Evolutionary conservation across 2,113 vertebrate genomes (phyloP), one percentile per base, ranked within the genome.

Genomic region (Echinops telfairi): DNA sequence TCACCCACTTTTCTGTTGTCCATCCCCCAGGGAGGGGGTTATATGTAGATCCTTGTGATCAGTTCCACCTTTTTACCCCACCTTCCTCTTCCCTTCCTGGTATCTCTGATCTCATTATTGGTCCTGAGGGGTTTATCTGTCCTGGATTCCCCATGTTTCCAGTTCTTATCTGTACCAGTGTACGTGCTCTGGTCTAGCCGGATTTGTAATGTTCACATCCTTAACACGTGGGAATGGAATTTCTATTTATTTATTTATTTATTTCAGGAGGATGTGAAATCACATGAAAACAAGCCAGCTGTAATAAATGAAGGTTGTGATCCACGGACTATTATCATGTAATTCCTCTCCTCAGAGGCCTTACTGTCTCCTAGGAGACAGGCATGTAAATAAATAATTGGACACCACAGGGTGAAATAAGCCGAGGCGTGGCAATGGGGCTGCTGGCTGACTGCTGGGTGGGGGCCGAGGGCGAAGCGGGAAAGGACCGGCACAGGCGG

Each of bases 351-450:
- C 85, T 93, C 70, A 57, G 79, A 68, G 83, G 23, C 38, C 91
- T 88, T 57, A 58, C 92, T 23, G 71, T 96, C 88, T 95, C 93
- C 97, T 96, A 93, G 95, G 94, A 95, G 90, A 96, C 80, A 88
- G 16, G 64, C 79, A 75, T 80, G 73, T 86, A 89, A 94, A 89
- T 70, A 77, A 77, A 86, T 15, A 71, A 90, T 33, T 64, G 31
- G 29, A 17, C 20, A 27, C 15, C 27, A 9, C 58, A 88, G 92
- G 79, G 27, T 25, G 62, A 47, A 83, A 71, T 25, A 36, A 93
- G 64, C 70, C 68, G 90, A 86, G 40, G 40, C 82, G 57, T 36
- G 86, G 78, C 22, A 58, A 43, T 36, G 43, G 62, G 73, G 27
- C 60, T 22, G 9, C 16, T 2, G 0, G 22, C 0, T 0, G 11